Percentiles rank a stretch among this genome's conserved stretches.
Evolutionary conservation across 2,888 invertebrate genomes (phyloP).

Genomic region (Saturnia pavonia): DNA sequence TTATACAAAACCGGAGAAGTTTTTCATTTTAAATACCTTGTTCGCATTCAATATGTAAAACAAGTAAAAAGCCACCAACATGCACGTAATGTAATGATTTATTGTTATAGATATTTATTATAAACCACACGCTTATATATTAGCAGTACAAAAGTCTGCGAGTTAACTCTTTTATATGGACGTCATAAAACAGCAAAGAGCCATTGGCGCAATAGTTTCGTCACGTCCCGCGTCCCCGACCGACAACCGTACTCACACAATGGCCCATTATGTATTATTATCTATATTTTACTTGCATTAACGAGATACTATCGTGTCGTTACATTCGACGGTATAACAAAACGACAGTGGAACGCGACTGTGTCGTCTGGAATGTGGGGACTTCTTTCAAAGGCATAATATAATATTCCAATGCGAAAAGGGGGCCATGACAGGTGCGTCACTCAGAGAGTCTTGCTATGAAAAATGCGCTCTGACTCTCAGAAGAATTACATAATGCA

Average conservation of each 20-base stretch:
- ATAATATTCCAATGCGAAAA: slow-evolving; percentile 69
- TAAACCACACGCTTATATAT: slow-evolving; percentile 5
- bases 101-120: slow-evolving; percentile 10
- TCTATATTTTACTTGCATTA: slow-evolving; percentile 43
- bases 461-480: slow-evolving; percentile 67
- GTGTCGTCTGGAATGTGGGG: slow-evolving; percentile 29
- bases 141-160: not conserved
- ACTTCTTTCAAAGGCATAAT: slow-evolving; percentile 64
- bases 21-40: not conserved
- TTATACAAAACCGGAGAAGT: not conserved
- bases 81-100: not conserved
- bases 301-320: slow-evolving; percentile 30
- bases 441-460: slow-evolving; percentile 62
- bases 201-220: slow-evolving; percentile 31
- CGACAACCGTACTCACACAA: slow-evolving; percentile 33
- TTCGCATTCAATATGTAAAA: not conserved
- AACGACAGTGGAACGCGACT: slow-evolving; percentile 35
- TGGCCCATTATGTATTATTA: slow-evolving; percentile 41
- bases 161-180: slow-evolving; percentile 11
- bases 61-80: not conserved
- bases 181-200: slow-evolving; percentile 8
- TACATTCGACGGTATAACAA: slow-evolving; percentile 45
- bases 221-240: slow-evolving; percentile 25
- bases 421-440: slow-evolving; percentile 67
- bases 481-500: slow-evolving; percentile 68